Evolutionary conservation across 2,113 vertebrate genomes (phyloP), one percentile per base, ranked within the genome.

Genomic region (Sardina pilchardus): DNA sequence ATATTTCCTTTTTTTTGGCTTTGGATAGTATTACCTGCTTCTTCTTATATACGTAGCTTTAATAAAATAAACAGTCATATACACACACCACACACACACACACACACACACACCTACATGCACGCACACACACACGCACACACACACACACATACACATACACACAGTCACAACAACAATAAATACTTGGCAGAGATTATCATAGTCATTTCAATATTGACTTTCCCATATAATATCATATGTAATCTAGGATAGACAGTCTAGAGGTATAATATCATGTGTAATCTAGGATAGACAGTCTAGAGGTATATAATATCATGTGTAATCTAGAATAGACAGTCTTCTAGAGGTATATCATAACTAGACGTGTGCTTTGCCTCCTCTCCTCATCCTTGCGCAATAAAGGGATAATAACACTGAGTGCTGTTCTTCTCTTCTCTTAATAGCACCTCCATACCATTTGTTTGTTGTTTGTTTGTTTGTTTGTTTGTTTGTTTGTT

Each of bases 181-280:
- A 92, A 91, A 94, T 91, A 93, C 88, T 81, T 92, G 88, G 92
- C 86, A 88, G 93, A 89, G 90, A 85, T 84, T 17, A 78, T 78
- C 26, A 78, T 71, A 78, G 2, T 26, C 59, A 63, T 63, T 9
- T 78, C 26, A 78, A 36, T 36, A 78, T n/a, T 78, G 30, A 78
- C 71, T 36, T 78, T 78, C 4, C 34, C 71, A 78, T 17, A 36
- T 36, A 78, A 16, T 36, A 78, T 78, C 2, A 42, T 42, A 4
- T 42, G 4, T 42, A 42, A n/a, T n/a, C n/a, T n/a, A 56, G 2
- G 21, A 56, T 56, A 56, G 19, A 56, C 21, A 21, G 17, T 21
- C 0, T 56, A 56, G 8, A 75, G 26, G 14, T 75, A 75, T 75
- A 34, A 16, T 1, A 75, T 75, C 34, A 30, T n/a, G n/a, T n/a